These are phyloP conservation scores for Adoxophyes honmai DNA, from an alignment of 1,140 invertebrate genomes.

Conservation along the genomic window DNA sequence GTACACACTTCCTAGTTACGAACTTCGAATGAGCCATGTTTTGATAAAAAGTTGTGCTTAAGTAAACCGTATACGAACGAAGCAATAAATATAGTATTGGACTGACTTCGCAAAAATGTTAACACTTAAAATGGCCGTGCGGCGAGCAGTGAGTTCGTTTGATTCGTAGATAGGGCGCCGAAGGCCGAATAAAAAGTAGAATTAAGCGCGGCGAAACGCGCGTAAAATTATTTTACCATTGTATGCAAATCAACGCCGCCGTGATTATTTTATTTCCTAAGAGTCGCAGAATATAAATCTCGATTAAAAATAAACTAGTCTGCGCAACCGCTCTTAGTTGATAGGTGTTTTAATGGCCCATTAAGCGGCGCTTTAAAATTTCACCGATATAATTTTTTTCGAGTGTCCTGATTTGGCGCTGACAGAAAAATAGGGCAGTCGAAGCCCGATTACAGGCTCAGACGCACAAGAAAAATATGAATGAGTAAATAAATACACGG, in stretches of 20 bases:
- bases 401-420: not conserved
- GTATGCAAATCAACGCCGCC: conserved; percentile 72
- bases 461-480: conserved; percentile 40
- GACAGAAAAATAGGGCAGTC: conserved; percentile 16
- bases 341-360: conserved; percentile 41
- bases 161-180: conserved; percentile 74
- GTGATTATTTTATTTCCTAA: conserved; percentile 78
- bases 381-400: conserved; percentile 5
- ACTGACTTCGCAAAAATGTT: conserved; percentile 47
- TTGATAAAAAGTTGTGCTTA: not conserved
- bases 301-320: conserved; percentile 62
- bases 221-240: conserved; percentile 78
- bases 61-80: not conserved
- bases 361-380: conserved; percentile 25
- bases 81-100: conserved; percentile 11
- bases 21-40: no score
- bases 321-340: conserved; percentile 47
- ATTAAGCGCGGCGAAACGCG: conserved; percentile 74
- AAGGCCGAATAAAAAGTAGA: conserved; percentile 72
- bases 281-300: conserved; percentile 71
- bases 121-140: conserved; percentile 62
- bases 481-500: conserved; percentile 41
- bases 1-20: no score
- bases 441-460: conserved; percentile 28
- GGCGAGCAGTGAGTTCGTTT: conserved; percentile 55